These are phyloP conservation scores for Agapostemon virescens DNA, from an alignment of 2,888 invertebrate genomes.

Conservation along the genomic window DNA sequence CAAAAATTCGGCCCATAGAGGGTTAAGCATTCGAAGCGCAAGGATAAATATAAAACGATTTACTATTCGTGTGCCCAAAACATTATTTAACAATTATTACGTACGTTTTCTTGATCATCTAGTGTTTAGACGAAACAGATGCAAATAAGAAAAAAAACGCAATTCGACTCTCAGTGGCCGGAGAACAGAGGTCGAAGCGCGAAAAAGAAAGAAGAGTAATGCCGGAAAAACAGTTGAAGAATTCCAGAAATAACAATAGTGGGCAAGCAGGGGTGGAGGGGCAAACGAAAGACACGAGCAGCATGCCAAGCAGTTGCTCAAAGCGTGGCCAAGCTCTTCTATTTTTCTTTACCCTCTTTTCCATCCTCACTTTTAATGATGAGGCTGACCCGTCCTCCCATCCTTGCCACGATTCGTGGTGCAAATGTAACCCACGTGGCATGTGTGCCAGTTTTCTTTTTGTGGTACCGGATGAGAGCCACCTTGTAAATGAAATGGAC, in stretches of 20 bases:
- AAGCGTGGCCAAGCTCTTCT: constrained; percentile 62
- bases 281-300: constrained; percentile 54
- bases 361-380: constrained; percentile 66
- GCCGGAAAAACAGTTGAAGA: constrained; percentile 30
- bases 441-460: constrained; percentile 53
- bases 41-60: too few species aligned
- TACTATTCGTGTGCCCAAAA: too few species aligned
- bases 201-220: constrained; percentile 6
- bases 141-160: background rate
- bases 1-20: too few species aligned
- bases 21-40: too few species aligned
- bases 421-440: constrained; percentile 57
- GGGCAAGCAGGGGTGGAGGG: constrained; percentile 29
- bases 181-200: background rate
- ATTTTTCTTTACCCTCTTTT: constrained; percentile 63
- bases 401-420: constrained; percentile 40
- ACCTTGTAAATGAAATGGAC: constrained; percentile 54
- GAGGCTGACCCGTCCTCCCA: constrained; percentile 52
- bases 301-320: constrained; percentile 71
- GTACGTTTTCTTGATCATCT: background rate
- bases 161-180: background rate
- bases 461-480: constrained; percentile 51
- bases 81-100: too few species aligned
- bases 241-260: constrained; percentile 48
- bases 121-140: background rate